Conservation (phyloP, 2,113 vertebrate genomes). For the Ia io region DNA sequence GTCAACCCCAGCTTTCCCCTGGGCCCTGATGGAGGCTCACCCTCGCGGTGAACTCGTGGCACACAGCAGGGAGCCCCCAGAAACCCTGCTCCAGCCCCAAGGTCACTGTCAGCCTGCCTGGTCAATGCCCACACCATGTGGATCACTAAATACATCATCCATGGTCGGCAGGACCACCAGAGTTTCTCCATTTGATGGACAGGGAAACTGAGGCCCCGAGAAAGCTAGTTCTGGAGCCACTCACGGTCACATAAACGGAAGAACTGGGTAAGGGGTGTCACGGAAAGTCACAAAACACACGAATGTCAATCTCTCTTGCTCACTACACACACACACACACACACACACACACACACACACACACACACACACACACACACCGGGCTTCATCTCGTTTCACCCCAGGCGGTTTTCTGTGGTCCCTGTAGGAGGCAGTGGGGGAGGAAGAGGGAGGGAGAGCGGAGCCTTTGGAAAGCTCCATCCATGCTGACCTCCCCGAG, state of each 20-base stretch:
- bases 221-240: background rate
- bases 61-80: background rate
- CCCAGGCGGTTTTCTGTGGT: background rate
- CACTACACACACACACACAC: too few species aligned
- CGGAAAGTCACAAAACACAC: background rate
- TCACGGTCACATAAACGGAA: background rate
- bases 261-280: background rate
- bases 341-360: background rate
- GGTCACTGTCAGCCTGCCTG: background rate
- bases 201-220: background rate
- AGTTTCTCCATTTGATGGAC: background rate
- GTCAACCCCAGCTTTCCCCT: background rate
- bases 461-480: background rate
- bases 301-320: background rate
- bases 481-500: background rate
- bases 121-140: accelerated
- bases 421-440: background rate
- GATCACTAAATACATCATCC: background rate
- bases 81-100: background rate
- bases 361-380: background rate
- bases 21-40: background rate
- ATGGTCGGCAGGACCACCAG: background rate
- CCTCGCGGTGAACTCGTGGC: background rate
- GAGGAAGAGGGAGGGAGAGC: background rate
- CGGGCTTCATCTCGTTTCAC: background rate